A percentile compares a stretch with the other conserved stretches of the same genome.
phyloP scores from a whole-genome alignment of 1,140 invertebrate genomes.

The Carposina sasakii region DNA sequence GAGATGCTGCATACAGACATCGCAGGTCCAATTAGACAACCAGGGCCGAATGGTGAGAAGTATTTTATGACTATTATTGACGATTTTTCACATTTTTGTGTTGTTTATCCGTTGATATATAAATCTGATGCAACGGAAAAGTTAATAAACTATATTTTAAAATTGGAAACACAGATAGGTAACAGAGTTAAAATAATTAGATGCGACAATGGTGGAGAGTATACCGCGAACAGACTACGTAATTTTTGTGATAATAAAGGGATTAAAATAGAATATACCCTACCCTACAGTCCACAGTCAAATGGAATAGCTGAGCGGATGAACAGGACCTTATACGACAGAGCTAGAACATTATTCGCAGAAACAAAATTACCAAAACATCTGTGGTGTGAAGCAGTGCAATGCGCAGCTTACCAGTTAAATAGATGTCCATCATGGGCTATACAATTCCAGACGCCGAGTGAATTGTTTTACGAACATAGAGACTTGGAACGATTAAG shows the following conservation, averaged over 20 bases:
- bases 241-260: not conserved
- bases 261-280: not conserved
- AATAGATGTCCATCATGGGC: not conserved
- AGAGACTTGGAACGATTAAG: not conserved
- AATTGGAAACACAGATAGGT: not conserved
- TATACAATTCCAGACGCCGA: not conserved
- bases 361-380: not conserved
- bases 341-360: not conserved
- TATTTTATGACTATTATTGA: conserved; percentile 1
- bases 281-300: not conserved
- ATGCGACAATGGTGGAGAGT: not conserved
- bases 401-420: not conserved
- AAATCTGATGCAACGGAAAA: not conserved
- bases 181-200: not conserved
- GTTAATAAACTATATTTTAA: not conserved
- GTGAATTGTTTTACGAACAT: not conserved
- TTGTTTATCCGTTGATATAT: not conserved
- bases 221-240: not conserved
- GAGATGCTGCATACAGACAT: conserved; percentile 21
- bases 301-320: not conserved
- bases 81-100: not conserved
- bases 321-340: not conserved
- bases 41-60: not conserved
- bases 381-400: not conserved
- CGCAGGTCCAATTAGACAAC: conserved; percentile 14